A percentile compares a stretch with the other conserved stretches of the same genome.
These are phyloP conservation scores for Caenorhabditis briggsae DNA, from an alignment of 1,140 invertebrate species.

Conservation along the genomic window DNA sequence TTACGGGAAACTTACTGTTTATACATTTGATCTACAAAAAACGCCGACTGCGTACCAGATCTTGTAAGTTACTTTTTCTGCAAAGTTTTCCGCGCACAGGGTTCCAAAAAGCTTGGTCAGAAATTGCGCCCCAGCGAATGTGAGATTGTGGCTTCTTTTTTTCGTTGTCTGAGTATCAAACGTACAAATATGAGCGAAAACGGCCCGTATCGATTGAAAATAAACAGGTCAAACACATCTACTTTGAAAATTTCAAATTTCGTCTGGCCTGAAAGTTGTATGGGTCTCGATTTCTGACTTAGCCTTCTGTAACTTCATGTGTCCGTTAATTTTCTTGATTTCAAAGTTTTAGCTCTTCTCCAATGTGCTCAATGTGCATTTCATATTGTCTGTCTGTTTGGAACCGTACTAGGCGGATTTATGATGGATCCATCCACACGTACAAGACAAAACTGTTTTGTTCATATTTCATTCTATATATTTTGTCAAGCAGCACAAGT, in stretches of 20 bases:
- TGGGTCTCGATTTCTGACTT: too few relatives aligned
- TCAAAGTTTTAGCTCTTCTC: background rate
- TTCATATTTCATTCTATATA: background rate
- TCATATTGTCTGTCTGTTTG: background rate
- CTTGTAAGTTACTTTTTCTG: background rate
- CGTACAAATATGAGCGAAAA: too few relatives aligned
- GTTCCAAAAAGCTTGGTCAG: too few relatives aligned
- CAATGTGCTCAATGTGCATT: constrained; percentile 26
- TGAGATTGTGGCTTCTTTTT: too few relatives aligned
- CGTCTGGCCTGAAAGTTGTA: too few relatives aligned
- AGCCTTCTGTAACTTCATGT: too few relatives aligned
- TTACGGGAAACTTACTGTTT: background rate
- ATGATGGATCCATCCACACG: background rate
- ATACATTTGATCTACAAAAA: constrained; percentile 1
- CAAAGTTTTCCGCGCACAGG: too few relatives aligned
- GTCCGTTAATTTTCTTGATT: background rate
- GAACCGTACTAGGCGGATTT: background rate
- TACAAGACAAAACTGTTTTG: background rate
- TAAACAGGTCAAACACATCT: too few relatives aligned
- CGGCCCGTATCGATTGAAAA: too few relatives aligned
- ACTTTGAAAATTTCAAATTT: too few relatives aligned
- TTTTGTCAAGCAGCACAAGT: background rate
- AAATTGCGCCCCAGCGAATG: too few relatives aligned
- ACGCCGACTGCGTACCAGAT: background rate
- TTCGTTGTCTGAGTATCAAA: too few relatives aligned